Conservation (phyloP, 2,797 vertebrate species). For the Tragopan temminckii region DNA sequence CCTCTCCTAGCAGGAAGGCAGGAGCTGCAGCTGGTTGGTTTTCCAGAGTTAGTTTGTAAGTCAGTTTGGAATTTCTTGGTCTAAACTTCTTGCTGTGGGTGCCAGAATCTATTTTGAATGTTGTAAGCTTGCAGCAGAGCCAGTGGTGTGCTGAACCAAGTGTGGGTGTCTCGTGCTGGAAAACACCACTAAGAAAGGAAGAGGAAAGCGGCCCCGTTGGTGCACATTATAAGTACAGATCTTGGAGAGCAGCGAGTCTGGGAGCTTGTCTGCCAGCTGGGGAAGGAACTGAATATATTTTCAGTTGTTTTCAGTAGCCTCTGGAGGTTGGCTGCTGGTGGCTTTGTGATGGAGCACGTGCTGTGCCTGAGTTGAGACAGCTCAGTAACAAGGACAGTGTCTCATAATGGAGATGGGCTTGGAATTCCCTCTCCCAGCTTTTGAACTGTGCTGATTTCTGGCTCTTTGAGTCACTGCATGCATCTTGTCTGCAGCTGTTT, state of each 20-base stretch:
- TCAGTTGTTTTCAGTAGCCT: not conserved
- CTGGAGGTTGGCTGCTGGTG: not conserved
- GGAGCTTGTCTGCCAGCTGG: accelerated
- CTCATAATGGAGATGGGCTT: not conserved
- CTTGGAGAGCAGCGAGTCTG: not conserved
- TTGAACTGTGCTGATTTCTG: not conserved
- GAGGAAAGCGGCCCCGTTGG: not conserved
- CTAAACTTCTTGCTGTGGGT: not conserved
- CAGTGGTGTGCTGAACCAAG: not conserved
- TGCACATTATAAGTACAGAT: accelerated
- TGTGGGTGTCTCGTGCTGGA: not conserved
- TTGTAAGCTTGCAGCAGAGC: not conserved
- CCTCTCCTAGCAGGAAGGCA: not conserved
- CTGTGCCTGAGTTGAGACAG: accelerated
- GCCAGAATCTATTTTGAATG: not conserved
- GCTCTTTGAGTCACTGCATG: not conserved
- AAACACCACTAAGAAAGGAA: not conserved
- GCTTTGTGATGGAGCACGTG: accelerated
- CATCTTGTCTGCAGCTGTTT: not conserved
- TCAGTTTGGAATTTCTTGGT: not conserved
- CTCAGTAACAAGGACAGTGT: not conserved
- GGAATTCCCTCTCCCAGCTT: not conserved
- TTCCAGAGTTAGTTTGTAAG: not conserved
- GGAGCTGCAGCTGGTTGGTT: not conserved
- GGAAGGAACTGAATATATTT: not conserved